Evolutionary conservation across 2,113 vertebrate genomes (phyloP).

Genomic region (Corythornis madagascariensis): DNA sequence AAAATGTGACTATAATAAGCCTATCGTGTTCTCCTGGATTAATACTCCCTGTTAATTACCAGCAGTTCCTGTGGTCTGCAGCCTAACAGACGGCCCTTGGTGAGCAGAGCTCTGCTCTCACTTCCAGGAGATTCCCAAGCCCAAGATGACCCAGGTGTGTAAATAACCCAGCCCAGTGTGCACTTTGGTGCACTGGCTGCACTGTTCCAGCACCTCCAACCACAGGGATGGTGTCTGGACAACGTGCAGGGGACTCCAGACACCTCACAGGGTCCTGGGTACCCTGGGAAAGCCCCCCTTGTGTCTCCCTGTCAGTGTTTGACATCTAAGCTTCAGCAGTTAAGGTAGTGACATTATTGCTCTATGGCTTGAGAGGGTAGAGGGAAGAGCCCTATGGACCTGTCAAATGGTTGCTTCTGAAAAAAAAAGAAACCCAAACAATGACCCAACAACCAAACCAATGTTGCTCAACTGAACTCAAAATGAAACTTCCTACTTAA

Average conservation of each 20-base stretch:
- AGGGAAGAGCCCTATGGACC: too few species aligned
- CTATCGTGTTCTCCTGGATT: slow-evolving; percentile 24
- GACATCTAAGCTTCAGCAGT: background rate
- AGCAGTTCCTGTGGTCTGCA: slow-evolving; percentile 34
- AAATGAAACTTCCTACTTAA: background rate
- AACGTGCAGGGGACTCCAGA: fast-evolving
- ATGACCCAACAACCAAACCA: background rate
- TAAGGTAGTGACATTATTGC: background rate
- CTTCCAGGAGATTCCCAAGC: background rate
- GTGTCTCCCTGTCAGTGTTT: fast-evolving
- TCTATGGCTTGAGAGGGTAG: fast-evolving
- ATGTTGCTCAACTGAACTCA: too few species aligned
- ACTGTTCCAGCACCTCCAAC: background rate
- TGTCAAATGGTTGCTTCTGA: background rate
- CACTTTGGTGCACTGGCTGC: background rate
- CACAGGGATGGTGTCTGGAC: fast-evolving
- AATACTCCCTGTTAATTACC: slow-evolving; percentile 52
- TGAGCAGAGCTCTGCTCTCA: background rate
- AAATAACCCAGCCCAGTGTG: fast-evolving
- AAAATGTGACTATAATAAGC: slow-evolving; percentile 66
- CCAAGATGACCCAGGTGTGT: fast-evolving
- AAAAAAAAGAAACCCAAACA: background rate
- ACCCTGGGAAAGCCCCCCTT: background rate
- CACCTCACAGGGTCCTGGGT: background rate
- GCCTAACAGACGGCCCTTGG: background rate